Conservation (phyloP, 2,888 invertebrate genomes). For the Cryptocephalus primarius region DNA sequence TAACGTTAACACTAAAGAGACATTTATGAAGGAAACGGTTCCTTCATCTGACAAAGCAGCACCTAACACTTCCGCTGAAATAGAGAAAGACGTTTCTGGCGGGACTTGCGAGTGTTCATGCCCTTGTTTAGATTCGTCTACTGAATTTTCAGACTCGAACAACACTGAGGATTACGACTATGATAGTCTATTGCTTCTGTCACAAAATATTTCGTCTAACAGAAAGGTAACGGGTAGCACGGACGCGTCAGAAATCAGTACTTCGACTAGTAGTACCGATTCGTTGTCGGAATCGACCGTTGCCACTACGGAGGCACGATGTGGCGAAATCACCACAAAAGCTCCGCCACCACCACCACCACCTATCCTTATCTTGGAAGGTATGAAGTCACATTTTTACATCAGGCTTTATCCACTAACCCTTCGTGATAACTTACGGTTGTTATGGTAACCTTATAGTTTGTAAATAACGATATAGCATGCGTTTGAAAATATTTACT, state of each 20-base stretch:
- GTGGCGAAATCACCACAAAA: neutral
- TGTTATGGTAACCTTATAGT: too few relatives aligned
- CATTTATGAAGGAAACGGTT: constrained; percentile 13
- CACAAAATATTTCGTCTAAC: too few relatives aligned
- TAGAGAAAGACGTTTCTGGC: constrained; percentile 37
- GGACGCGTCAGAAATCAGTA: neutral
- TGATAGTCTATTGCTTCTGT: constrained; percentile 9
- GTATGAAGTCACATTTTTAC: constrained; percentile 36
- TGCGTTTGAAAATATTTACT: too few relatives aligned
- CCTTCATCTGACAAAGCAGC: constrained; percentile 8
- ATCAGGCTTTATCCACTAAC: too few relatives aligned
- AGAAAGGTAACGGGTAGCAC: constrained; percentile 1
- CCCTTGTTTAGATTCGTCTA: constrained; percentile 48
- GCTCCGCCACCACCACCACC: constrained; percentile 45
- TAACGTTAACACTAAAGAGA: constrained; percentile 35
- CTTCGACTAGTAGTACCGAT: neutral
- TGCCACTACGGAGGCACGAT: constrained; percentile 4
- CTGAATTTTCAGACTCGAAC: constrained; percentile 26
- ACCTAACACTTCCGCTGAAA: constrained; percentile 2
- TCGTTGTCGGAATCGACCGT: constrained; percentile 10
- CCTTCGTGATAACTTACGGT: too few relatives aligned
- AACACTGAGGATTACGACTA: constrained; percentile 18
- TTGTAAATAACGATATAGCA: too few relatives aligned
- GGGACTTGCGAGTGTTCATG: constrained; percentile 66
- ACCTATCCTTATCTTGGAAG: constrained; percentile 74